Base-by-base conservation (phyloP, 2,113 vertebrate genomes). In the Anarhynchus alexandrinus region DNA sequence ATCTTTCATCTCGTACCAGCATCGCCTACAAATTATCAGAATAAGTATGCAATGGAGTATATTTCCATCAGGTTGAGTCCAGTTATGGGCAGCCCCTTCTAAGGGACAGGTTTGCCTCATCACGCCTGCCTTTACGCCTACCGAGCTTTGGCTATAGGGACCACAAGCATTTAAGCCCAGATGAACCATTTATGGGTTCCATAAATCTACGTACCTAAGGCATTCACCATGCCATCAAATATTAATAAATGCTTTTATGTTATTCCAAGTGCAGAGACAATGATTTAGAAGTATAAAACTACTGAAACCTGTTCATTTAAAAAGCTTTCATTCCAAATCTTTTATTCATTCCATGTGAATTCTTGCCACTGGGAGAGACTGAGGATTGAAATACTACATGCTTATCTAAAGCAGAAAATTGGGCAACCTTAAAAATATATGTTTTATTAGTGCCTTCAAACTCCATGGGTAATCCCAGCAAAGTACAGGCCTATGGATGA, bases 171-270 rank as follows among this genome's bases (percentile, higher is more conserved):
- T 83, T 42, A 74, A 94, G 65, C 10, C 52, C 38, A 71, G 59
- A 61, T 72, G 43, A 91, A 47, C 36, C 30, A 52, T 40, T 38
- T 45, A 27, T 72, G 58, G 12, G 9, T 43, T 47, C 72, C 42
- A 34, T 82, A 83, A 82, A 80, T 90, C 81, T 88, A 76, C 70
- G 82, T 58, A 81, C 38, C 18, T 13, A 34, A n/a, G 32, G 55
- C 72, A 95, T 93, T 88, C 69, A 86, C 55, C 74, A 77, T 25
- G 7, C 69, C 95, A 98, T 98, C 94, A 98, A 98, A 98, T 98
- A 98, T 98, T 94, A 87, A 98, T 74, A 62, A 93, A 81, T 90
- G 73, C 82, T 95, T 96, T 98, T 97, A 98, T 85, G 91, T 86
- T 95, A 93, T 95, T 96, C 97, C 96, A 97, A 85, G 96, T 74